Evolutionary conservation across 1,140 invertebrate genomes (phyloP), one percentile per base, ranked within the genome.

Genomic region (Drosophila pseudoobscura): DNA sequence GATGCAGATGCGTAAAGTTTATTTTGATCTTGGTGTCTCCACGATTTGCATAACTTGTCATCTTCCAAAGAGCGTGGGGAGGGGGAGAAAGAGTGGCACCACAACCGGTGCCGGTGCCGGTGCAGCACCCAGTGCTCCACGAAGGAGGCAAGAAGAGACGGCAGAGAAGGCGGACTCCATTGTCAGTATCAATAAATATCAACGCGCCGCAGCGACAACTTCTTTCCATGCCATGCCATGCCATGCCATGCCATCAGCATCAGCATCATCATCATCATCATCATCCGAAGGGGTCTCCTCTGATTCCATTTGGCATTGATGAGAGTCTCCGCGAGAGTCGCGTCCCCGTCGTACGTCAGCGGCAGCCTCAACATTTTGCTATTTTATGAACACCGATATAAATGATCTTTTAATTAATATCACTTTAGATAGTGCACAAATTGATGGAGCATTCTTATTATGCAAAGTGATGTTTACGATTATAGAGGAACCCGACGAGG

Each of bases 371-470:
- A 70, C 80, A 85, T 89, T 89, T 85, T 74, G 78, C 85, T 89
- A 89, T 89, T 89, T 89, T 89, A 89, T 85, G 87, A 83, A 75
- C 87, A 85, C 71, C 80, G 85, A 89, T 89, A 89, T 89, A 89
- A 89, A 89, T 89, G 85, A 89, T 85, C 87, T 89, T 89, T 89
- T 85, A 89, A 89, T 89, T 89, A 89, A 89, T 89, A 89, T 89
- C 85, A 89, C 85, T 89, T 89, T 85, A 89, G 85, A 89, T 89
- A 89, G 85, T 66, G 54, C 55, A 61, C 63, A 71, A 90, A 90
- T 90, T 90, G 88, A 90, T 90, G 88, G 77, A 90, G 88, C 88
- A 80, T 90, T 88, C 80, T 88, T 88, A 75, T 90, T 88, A 90
- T 90, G 88, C 83, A 90, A 90, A 90, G 83, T 88, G 88, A 90